These are phyloP conservation scores for Pseudomyrmex flavicornis DNA, from an alignment of 1,140 invertebrate species.

Conservation along the genomic window DNA sequence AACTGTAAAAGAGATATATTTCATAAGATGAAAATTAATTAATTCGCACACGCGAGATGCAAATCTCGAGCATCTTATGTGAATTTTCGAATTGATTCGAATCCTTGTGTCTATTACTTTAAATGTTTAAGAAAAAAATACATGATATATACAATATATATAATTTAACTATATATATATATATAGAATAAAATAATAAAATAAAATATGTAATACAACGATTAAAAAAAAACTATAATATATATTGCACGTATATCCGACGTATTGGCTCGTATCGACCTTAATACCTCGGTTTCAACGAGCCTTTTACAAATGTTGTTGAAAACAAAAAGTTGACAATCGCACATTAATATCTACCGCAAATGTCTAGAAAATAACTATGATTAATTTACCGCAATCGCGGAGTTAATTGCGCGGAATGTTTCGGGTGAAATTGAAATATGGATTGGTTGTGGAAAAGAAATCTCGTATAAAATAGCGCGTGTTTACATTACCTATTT, in stretches of 20 bases:
- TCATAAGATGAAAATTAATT: too few relatives aligned
- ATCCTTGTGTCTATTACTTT: too few relatives aligned
- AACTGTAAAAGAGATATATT: too few relatives aligned
- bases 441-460: conserved; percentile 36
- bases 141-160: not conserved
- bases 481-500: not conserved
- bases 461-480: conserved; percentile 34
- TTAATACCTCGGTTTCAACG: not conserved
- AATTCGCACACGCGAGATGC: too few relatives aligned
- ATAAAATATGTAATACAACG: too few relatives aligned
- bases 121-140: not conserved
- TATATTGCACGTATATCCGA: too few relatives aligned
- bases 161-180: not conserved
- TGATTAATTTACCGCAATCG: conserved; percentile 10
- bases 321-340: not conserved
- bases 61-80: too few relatives aligned
- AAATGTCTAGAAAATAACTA: too few relatives aligned
- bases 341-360: not conserved
- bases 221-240: too few relatives aligned
- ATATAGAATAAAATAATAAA: too few relatives aligned
- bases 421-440: conserved; percentile 10
- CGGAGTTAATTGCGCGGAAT: conserved; percentile 9
- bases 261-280: not conserved
- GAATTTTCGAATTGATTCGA: too few relatives aligned
- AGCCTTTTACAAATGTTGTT: too few relatives aligned